A percentile compares a stretch with the other conserved stretches of the same genome.
Evolutionary conservation across 2,113 vertebrate genomes (phyloP).

Genomic region (Drymodes brunneopygia): DNA sequence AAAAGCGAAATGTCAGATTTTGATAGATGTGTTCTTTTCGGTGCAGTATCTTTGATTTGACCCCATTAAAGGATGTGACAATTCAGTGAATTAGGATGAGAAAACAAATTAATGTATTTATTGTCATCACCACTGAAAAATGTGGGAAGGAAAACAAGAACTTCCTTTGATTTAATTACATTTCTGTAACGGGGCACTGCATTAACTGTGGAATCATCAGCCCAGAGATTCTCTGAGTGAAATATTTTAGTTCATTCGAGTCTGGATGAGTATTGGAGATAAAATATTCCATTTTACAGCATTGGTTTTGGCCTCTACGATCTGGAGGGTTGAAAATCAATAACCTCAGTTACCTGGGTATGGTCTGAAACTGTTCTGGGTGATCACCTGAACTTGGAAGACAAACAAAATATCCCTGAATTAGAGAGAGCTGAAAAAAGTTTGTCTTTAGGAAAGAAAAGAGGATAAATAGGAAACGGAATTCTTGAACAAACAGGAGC

Average conservation of each 20-base stretch:
- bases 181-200: not conserved
- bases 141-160: not conserved
- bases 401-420: not conserved
- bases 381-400: not conserved
- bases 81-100: not conserved
- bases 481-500: not conserved
- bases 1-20: not conserved
- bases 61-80: not conserved
- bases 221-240: not conserved
- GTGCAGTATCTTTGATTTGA: not conserved
- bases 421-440: not conserved
- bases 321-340: not conserved
- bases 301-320: not conserved
- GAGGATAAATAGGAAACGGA: not conserved
- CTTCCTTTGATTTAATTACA: not conserved
- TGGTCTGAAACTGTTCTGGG: not conserved
- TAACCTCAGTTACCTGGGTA: not conserved
- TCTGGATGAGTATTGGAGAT: not conserved
- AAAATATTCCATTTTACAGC: not conserved
- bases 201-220: not conserved
- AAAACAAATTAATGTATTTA: not conserved
- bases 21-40: not conserved
- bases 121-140: not conserved
- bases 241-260: not conserved
- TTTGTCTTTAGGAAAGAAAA: not conserved